A percentile compares a stretch with the other conserved stretches of the same genome.
These are phyloP conservation scores for Anhinga rufa DNA, from an alignment of 2,113 vertebrate genomes.

Conservation along the genomic window DNA sequence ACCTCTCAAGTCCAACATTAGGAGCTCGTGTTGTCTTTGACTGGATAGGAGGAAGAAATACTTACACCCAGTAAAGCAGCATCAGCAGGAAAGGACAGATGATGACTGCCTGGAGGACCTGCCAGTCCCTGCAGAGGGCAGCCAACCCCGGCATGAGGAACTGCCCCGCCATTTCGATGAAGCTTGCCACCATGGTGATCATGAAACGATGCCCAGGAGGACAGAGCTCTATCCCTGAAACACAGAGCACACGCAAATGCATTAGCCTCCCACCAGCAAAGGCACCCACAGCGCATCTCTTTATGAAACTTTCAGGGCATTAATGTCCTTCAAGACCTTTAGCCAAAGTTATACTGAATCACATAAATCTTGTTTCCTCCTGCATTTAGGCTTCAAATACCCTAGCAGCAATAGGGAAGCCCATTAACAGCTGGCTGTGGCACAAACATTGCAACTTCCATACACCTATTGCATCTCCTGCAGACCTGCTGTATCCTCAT, in stretches of 20 bases:
- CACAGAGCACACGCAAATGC: background rate
- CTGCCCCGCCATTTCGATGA: conserved; percentile 91
- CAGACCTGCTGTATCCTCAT: background rate
- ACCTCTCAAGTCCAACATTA: background rate
- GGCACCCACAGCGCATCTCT: background rate
- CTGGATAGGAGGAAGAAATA: background rate
- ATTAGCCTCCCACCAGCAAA: background rate
- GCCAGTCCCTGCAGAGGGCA: conserved; percentile 91
- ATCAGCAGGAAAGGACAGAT: conserved; percentile 95
- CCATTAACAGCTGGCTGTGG: background rate
- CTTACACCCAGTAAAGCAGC: conserved; percentile 93
- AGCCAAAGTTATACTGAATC: background rate
- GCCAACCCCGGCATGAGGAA: conserved; percentile 94
- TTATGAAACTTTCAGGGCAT: background rate
- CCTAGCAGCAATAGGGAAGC: background rate
- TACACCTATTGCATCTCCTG: background rate
- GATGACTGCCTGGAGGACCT: conserved; percentile 92
- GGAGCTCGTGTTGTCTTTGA: background rate
- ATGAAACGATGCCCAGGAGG: conserved; percentile 91
- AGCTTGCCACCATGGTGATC: conserved; percentile 96
- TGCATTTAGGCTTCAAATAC: background rate
- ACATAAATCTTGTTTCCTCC: background rate
- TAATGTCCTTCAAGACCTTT: background rate
- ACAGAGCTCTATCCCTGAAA: conserved; percentile 94
- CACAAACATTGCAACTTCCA: background rate